These are phyloP conservation scores for Perca schrenkii DNA, from an alignment of 2,113 vertebrate species.

Conservation along the genomic window DNA sequence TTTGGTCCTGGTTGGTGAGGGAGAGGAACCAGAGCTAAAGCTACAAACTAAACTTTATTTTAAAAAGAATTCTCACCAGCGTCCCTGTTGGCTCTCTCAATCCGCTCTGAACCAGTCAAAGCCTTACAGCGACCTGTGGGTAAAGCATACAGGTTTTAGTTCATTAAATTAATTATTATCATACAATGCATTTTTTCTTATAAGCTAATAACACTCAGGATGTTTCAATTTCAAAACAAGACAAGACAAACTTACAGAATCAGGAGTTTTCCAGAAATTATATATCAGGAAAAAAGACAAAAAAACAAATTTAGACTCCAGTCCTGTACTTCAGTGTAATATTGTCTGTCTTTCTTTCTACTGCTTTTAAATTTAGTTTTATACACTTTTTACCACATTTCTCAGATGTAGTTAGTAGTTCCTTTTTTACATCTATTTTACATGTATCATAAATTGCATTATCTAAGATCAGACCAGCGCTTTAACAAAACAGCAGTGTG, in stretches of 20 bases:
- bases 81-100: slow-evolving; percentile 47
- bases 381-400: too few relatives aligned
- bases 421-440: too few relatives aligned
- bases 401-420: too few relatives aligned
- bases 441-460: too few relatives aligned
- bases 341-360: not conserved
- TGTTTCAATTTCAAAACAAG: not conserved
- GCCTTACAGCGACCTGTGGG: not conserved
- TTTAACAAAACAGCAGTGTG: too few relatives aligned
- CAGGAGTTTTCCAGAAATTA: not conserved
- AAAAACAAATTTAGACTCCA: not conserved
- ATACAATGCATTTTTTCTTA: not conserved
- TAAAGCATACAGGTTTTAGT: not conserved
- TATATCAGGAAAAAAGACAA: not conserved
- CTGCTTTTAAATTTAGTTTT: too few relatives aligned
- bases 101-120: slow-evolving; percentile 28
- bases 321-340: not conserved
- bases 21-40: not conserved
- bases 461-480: too few relatives aligned
- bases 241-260: not conserved
- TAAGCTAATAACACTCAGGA: not conserved
- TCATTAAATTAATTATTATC: not conserved
- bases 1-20: too few relatives aligned
- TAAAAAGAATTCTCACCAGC: slow-evolving; percentile 2
- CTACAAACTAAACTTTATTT: not conserved